Evolutionary conservation across 2,797 vertebrate genomes (phyloP).

Genomic region (Cynodonichthys magdalenae): DNA sequence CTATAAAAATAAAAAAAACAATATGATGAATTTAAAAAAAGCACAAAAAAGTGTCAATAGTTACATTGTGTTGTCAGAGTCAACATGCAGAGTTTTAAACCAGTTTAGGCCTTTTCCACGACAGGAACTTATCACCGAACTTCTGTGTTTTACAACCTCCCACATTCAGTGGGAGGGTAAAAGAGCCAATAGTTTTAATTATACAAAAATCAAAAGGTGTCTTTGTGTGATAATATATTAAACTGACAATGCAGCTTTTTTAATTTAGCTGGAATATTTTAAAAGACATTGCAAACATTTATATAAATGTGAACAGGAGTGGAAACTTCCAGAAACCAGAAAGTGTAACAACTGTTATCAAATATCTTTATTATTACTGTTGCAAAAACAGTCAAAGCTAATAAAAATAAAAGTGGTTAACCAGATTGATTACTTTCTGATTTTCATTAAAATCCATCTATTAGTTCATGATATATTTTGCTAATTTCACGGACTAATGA

Average conservation of each 20-base stretch:
- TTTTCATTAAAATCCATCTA: no score
- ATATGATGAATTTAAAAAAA: slow-evolving; percentile 25
- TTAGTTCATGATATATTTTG: no score
- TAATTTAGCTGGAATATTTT: not conserved
- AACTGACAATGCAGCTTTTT: not conserved
- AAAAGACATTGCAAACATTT: not conserved
- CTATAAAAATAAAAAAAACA: slow-evolving; percentile 21
- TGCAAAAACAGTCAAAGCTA: no score
- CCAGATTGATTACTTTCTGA: no score
- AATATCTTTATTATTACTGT: no score
- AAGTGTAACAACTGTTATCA: no score
- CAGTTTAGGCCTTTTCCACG: slow-evolving; percentile 38
- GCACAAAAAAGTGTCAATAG: slow-evolving; percentile 26
- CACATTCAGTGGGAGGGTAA: not conserved
- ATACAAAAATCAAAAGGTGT: not conserved
- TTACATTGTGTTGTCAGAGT: not conserved
- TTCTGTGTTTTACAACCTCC: slow-evolving; percentile 1
- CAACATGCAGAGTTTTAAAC: slow-evolving; percentile 49
- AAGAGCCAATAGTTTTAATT: no score
- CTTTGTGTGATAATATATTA: not conserved
- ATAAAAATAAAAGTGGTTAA: not conserved
- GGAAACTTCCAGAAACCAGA: no score
- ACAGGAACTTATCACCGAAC: slow-evolving; percentile 34
- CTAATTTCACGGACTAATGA: no score
- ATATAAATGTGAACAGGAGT: no score